Evolutionary conservation across 2,888 invertebrate genomes (phyloP).

Genomic region (Malthinus seriepunctatus): DNA sequence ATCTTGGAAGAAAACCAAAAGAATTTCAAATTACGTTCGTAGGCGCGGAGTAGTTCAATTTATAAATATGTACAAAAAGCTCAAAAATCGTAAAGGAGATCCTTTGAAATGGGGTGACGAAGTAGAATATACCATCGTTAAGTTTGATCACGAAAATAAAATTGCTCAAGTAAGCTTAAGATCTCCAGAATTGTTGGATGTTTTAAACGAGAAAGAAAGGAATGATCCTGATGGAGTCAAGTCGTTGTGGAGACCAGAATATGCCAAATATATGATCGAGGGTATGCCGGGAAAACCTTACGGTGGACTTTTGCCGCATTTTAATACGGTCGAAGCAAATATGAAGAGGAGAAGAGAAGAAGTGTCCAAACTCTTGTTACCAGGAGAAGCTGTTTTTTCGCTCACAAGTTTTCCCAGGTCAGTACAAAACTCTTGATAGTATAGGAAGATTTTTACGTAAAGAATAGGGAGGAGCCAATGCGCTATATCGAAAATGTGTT

Average conservation of each 20-base stretch:
- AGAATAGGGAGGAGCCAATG: no score
- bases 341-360: slow-evolving; percentile 91
- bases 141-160: slow-evolving; percentile 86
- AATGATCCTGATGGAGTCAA: slow-evolving; percentile 78
- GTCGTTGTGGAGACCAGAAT: slow-evolving; percentile 96
- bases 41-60: slow-evolving; percentile 96
- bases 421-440: no score
- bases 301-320: slow-evolving; percentile 92
- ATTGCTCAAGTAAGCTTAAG: slow-evolving; percentile 82
- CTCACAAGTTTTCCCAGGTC: slow-evolving; percentile 93
- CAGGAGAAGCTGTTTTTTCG: slow-evolving; percentile 85
- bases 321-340: slow-evolving; percentile 97
- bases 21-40: slow-evolving; percentile 86
- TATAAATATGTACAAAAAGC: slow-evolving; percentile 87
- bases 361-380: slow-evolving; percentile 72
- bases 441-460: no score
- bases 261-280: slow-evolving; percentile 97
- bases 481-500: no score
- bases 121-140: slow-evolving; percentile 95
- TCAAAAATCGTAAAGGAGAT: slow-evolving; percentile 89
- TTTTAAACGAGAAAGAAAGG: slow-evolving; percentile 80
- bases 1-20: slow-evolving; percentile 94
- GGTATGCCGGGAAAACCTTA: slow-evolving; percentile 97
- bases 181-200: slow-evolving; percentile 76
- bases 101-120: slow-evolving; percentile 98